phyloP scores from a whole-genome alignment of 2,113 vertebrate species.

The Etheostoma cragini region DNA sequence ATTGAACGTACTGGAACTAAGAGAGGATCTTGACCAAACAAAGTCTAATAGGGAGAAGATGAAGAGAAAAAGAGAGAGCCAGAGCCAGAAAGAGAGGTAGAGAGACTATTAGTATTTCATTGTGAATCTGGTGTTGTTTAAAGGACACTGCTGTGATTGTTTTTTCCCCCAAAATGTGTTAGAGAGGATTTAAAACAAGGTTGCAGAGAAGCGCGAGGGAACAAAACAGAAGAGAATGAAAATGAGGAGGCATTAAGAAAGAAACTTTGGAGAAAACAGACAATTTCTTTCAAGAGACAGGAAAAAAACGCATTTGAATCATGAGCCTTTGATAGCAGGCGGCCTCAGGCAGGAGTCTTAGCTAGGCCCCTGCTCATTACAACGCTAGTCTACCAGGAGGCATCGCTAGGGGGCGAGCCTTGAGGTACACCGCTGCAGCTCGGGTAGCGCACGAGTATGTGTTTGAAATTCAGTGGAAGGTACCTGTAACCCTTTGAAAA shows the following conservation, averaged over 20 bases:
- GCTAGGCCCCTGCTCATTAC: slow-evolving; percentile 28
- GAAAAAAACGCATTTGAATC: slow-evolving; percentile 12
- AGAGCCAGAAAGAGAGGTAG: not conserved
- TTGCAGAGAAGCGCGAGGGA: not conserved
- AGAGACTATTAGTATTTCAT: not conserved
- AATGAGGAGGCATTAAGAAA: not conserved
- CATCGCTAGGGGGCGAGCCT: slow-evolving; percentile 48
- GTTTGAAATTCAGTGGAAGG: not conserved
- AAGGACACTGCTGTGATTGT: slow-evolving; percentile 1
- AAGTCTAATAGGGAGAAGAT: not conserved
- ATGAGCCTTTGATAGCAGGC: slow-evolving; percentile 39
- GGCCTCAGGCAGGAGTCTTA: slow-evolving; percentile 43
- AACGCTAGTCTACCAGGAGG: slow-evolving; percentile 16
- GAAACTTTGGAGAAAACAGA: not conserved
- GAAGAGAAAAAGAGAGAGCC: not conserved
- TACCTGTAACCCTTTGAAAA: slow-evolving; percentile 2
- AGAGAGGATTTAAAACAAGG: not conserved
- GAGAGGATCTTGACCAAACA: slow-evolving; percentile 8
- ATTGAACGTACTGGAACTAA: not conserved
- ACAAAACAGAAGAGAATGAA: not conserved
- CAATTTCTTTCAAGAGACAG: slow-evolving; percentile 29
- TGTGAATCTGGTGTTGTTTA: not conserved
- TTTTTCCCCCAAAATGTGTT: not conserved
- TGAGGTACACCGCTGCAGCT: not conserved
- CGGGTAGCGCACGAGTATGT: accelerated